A percentile compares a stretch with the other conserved stretches of the same genome.
Evolutionary conservation across 2,113 vertebrate genomes (phyloP).

Genomic region (Gorsachius goisagi): DNA sequence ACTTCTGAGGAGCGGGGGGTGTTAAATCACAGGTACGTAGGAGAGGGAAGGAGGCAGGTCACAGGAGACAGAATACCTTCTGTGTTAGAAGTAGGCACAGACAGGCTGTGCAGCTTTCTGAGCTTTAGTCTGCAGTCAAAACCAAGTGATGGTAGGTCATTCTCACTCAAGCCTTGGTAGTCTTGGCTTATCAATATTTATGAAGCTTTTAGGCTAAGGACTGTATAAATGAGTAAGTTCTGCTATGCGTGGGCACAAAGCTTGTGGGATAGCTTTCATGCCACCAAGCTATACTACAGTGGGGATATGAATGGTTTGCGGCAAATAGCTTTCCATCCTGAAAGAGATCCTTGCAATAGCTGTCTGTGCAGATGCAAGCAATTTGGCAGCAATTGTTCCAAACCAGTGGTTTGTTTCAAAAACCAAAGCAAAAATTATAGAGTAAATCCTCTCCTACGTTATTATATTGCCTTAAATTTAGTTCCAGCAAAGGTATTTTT

Average conservation of each 20-base stretch:
- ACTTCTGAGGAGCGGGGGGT: background rate
- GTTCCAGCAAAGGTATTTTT: slow-evolving; percentile 33
- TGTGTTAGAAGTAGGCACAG: background rate
- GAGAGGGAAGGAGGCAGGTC: background rate
- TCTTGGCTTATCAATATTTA: background rate
- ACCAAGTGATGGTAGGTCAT: background rate
- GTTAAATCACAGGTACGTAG: background rate
- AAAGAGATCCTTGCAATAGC: slow-evolving; percentile 15
- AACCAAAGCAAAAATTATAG: slow-evolving; percentile 42
- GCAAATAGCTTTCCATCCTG: slow-evolving; percentile 23
- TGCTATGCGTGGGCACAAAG: background rate
- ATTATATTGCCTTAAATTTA: slow-evolving; percentile 45
- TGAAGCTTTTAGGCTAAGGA: background rate
- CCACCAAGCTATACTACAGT: background rate
- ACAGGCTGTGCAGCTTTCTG: background rate
- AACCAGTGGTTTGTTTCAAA: slow-evolving; percentile 51
- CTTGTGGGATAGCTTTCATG: background rate
- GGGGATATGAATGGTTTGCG: background rate
- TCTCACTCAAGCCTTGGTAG: background rate
- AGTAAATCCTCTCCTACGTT: background rate
- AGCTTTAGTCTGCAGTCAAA: background rate
- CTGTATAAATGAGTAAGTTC: background rate
- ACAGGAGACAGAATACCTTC: background rate
- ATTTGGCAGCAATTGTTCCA: slow-evolving; percentile 46
- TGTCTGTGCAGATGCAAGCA: slow-evolving; percentile 31